Conservation (phyloP, 2,113 vertebrate species). For the Paracanthobrama guichenoti region DNA sequence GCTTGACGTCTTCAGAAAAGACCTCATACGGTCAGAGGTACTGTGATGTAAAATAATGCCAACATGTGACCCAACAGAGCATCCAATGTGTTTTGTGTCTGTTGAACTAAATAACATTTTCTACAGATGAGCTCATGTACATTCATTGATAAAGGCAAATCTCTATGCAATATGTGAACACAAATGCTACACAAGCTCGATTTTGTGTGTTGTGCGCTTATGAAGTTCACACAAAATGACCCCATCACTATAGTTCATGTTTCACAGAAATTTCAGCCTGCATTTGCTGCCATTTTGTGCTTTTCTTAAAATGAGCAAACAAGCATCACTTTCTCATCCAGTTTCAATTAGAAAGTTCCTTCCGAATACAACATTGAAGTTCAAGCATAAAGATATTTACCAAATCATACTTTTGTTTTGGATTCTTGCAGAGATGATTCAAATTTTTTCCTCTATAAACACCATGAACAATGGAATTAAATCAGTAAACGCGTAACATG, state of each 20-base stretch:
- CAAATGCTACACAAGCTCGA: neutral
- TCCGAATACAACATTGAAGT: neutral
- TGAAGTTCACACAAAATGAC: neutral
- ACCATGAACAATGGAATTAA: neutral
- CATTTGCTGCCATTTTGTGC: neutral
- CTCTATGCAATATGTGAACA: neutral
- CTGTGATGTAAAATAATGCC: neutral
- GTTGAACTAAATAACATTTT: slow-evolving; percentile 2
- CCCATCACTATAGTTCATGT: neutral
- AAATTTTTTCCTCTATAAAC: neutral
- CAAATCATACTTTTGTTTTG: no score
- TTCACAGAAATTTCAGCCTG: neutral
- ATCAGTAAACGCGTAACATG: neutral
- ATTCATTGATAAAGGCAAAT: slow-evolving; percentile 2
- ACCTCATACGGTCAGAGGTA: neutral
- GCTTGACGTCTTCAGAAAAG: neutral
- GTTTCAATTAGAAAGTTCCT: neutral
- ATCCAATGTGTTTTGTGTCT: neutral
- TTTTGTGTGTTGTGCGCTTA: neutral
- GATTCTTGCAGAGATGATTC: neutral
- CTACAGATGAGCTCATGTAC: neutral
- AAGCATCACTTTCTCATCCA: slow-evolving; percentile 17
- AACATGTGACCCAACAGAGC: neutral
- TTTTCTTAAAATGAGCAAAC: neutral
- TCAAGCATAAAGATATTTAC: neutral